These are phyloP conservation scores for Porites divaricata DNA, from an alignment of 92 coral and sea anemone species.

Conservation along the genomic window DNA sequence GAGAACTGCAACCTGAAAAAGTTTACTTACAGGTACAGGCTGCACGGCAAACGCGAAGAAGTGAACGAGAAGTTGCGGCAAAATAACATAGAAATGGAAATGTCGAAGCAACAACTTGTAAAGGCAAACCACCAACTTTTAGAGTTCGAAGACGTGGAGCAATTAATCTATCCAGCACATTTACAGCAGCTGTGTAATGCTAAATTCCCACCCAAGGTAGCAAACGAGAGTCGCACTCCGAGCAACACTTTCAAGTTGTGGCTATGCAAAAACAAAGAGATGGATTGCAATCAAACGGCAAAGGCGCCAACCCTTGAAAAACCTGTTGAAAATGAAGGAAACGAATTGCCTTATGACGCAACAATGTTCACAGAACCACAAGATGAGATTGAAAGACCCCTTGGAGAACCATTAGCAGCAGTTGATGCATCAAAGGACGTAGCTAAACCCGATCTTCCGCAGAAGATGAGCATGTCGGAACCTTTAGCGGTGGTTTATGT, in stretches of 20 bases:
- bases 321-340: not conserved
- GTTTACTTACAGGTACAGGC: not conserved
- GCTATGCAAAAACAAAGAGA: constrained; percentile 13
- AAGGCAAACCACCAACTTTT: not conserved
- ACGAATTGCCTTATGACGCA: not conserved
- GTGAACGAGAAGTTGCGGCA: not conserved
- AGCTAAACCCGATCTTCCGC: not conserved
- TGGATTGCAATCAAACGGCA: not conserved
- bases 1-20: constrained; percentile 48
- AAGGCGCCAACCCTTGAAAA: not conserved
- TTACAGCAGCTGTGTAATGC: constrained; percentile 36
- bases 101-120: constrained; percentile 5
- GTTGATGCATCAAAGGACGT: not conserved
- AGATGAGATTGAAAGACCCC: too few species aligned
- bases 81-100: constrained; percentile 7
- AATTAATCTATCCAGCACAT: constrained; percentile 21
- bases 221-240: constrained; percentile 1
- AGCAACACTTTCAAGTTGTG: constrained; percentile 13
- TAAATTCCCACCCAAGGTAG: not conserved
- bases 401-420: not conserved
- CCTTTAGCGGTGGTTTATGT: not conserved
- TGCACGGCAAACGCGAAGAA: not conserved
- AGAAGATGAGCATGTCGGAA: not conserved
- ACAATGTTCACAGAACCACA: not conserved
- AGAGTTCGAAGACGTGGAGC: constrained; percentile 29